Percentiles rank a stretch among this genome's conserved stretches.
Conservation (phyloP, 2,888 invertebrate species). For the Dicranocentrus wangi region DNA sequence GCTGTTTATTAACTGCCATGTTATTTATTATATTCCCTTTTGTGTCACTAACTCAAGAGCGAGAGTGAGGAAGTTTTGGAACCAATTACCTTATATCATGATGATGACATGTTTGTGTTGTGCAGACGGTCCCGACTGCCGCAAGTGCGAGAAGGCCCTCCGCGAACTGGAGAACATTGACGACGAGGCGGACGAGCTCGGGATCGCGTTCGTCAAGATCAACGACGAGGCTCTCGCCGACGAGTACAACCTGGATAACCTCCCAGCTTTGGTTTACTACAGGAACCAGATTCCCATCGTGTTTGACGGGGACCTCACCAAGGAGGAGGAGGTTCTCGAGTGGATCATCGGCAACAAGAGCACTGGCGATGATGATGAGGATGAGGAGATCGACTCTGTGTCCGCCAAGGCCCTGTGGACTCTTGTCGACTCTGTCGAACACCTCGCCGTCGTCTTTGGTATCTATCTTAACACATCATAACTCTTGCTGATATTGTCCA, state of each 20-base stretch:
- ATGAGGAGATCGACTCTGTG: conserved; percentile 84
- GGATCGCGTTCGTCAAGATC: conserved; percentile 95
- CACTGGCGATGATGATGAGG: conserved; percentile 93
- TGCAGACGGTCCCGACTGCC: conserved; percentile 92
- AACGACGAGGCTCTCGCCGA: conserved; percentile 92
- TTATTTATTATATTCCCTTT: no score
- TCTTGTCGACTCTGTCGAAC: conserved; percentile 90
- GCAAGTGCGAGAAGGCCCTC: conserved; percentile 91
- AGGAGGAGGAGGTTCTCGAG: conserved; percentile 92
- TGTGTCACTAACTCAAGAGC: no score
- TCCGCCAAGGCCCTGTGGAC: conserved; percentile 89
- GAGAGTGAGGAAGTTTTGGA: no score
- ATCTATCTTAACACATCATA: not conserved
- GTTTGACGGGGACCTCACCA: conserved; percentile 92
- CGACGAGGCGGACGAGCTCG: conserved; percentile 93
- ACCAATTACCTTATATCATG: no score
- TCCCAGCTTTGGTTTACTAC: conserved; percentile 93
- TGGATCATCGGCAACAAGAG: conserved; percentile 95
- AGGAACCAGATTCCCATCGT: conserved; percentile 95
- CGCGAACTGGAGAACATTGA: conserved; percentile 91
- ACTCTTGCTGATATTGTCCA: no score
- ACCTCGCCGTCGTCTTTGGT: conserved; percentile 89
- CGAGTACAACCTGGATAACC: conserved; percentile 87
- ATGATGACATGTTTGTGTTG: no score
- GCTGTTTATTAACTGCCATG: no score